phyloP scores from a whole-genome alignment of 2,797 vertebrate species.

The Dromococcyx pavoninus region DNA sequence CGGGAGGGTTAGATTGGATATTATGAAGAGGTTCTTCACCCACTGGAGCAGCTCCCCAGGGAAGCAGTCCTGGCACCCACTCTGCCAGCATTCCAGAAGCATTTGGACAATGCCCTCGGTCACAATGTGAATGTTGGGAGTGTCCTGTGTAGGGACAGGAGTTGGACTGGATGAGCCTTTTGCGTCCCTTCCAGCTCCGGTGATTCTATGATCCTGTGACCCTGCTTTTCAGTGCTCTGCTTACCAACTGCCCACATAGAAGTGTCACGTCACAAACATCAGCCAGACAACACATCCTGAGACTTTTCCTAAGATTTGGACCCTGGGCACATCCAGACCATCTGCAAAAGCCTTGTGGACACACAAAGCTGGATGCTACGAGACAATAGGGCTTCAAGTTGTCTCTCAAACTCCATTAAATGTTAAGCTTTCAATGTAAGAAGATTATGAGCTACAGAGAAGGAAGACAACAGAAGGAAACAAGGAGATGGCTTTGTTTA shows the following conservation, averaged over 20 bases:
- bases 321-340: background rate
- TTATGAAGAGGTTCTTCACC: too few species aligned
- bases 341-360: background rate
- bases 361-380: background rate
- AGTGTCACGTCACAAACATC: background rate
- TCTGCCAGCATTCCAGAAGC: too few species aligned
- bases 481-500: background rate
- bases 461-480: background rate
- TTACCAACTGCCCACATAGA: rapidly evolving
- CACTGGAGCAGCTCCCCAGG: too few species aligned
- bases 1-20: too few species aligned
- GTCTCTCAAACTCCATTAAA: background rate
- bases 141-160: too few species aligned
- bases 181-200: too few species aligned
- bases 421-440: background rate
- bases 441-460: background rate
- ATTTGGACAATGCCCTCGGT: too few species aligned
- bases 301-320: background rate
- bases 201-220: too few species aligned
- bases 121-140: too few species aligned
- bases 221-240: background rate
- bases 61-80: too few species aligned
- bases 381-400: background rate
- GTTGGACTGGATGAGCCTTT: too few species aligned
- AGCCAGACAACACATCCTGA: background rate